Conservation (phyloP, 2,113 vertebrate genomes). For the Glaucomys volans region DNA sequence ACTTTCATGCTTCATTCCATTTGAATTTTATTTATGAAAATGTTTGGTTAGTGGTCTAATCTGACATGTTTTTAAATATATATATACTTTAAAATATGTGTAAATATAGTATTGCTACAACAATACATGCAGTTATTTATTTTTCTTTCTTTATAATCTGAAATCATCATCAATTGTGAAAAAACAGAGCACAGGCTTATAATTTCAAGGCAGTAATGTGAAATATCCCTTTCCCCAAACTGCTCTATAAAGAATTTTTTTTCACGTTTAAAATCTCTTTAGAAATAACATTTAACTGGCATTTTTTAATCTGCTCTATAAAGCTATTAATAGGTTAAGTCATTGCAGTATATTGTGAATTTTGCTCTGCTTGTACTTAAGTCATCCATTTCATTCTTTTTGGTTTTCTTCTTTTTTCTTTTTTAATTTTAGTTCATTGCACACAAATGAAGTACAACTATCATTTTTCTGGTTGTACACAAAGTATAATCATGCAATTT, state of each 20-base stretch:
- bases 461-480: no score
- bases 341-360: background rate
- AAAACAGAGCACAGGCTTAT: background rate
- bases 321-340: background rate
- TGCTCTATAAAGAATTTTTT: background rate
- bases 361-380: background rate
- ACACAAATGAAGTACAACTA: no score
- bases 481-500: no score
- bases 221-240: background rate
- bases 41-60: background rate
- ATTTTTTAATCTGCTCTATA: background rate
- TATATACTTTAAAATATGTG: no score
- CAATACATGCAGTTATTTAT: background rate
- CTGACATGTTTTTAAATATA: background rate
- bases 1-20: background rate
- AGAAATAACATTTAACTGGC: background rate
- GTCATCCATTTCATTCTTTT: background rate
- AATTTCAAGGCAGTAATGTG: background rate
- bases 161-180: background rate
- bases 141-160: background rate
- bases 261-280: background rate
- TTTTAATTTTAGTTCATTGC: no score
- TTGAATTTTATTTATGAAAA: background rate
- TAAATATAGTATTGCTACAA: background rate
- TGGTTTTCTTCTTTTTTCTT: no score